Percentiles rank a stretch among this genome's conserved stretches.
Conservation (phyloP, 2,113 vertebrate genomes). For the Marmota monax region DNA sequence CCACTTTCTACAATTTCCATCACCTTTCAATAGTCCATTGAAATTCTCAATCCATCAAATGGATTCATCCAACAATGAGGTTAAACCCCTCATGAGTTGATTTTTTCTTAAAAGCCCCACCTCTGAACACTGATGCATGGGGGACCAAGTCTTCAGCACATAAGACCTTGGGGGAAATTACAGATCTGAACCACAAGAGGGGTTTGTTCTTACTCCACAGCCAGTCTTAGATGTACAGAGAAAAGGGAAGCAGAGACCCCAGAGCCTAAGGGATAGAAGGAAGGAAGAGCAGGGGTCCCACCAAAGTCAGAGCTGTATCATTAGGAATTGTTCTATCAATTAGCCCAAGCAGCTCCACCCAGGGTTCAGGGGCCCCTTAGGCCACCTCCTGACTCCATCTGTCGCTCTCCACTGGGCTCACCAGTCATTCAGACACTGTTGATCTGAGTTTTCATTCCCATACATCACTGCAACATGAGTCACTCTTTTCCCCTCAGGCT, state of each 20-base stretch:
- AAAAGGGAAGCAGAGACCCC: not conserved
- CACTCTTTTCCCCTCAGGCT: not conserved
- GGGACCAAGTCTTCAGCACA: not conserved
- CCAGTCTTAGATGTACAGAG: not conserved
- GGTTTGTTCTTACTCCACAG: not conserved
- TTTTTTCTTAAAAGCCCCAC: not conserved
- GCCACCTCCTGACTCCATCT: not conserved
- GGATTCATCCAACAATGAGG: not conserved
- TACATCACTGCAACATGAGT: not conserved
- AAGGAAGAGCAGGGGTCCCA: not conserved
- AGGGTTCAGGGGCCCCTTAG: accelerated
- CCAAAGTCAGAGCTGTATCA: not conserved
- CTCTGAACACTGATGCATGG: not conserved
- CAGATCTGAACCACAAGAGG: not conserved
- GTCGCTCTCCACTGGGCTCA: not conserved
- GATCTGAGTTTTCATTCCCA: not conserved
- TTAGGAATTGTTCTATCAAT: not conserved
- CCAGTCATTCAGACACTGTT: not conserved
- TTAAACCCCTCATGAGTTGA: not conserved
- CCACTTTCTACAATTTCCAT: not conserved
- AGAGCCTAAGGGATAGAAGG: not conserved
- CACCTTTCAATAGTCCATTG: not conserved
- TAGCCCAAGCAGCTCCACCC: not conserved
- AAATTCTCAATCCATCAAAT: not conserved
- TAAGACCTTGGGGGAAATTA: not conserved